phyloP scores from a whole-genome alignment of 2,113 vertebrate genomes.

The Carollia perspicillata region DNA sequence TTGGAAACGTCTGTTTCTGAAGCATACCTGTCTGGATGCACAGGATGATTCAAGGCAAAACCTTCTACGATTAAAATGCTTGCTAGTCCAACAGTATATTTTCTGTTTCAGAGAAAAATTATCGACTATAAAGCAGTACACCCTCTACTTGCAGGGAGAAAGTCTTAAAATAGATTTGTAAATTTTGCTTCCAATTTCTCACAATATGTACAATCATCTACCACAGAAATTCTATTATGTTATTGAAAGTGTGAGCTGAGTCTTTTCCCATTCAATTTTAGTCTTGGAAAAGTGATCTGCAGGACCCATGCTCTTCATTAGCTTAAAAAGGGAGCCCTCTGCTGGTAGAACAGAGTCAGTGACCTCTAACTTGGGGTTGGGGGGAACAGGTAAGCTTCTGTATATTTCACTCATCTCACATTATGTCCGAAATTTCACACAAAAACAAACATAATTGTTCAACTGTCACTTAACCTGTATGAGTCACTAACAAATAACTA shows the following conservation, averaged over 20 bases:
- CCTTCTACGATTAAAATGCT: conserved; percentile 7
- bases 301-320: conserved; percentile 35
- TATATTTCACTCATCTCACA: neutral
- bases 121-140: neutral
- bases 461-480: neutral
- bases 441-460: neutral
- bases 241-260: neutral
- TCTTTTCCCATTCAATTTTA: neutral
- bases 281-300: neutral
- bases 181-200: conserved; percentile 13
- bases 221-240: neutral
- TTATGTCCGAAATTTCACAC: neutral
- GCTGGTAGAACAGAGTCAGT: conserved; percentile 53
- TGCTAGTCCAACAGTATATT: neutral
- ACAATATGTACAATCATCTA: neutral
- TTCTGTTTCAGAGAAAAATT: conserved; percentile 17
- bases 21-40: conserved; percentile 16
- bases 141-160: neutral
- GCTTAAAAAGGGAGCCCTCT: conserved; percentile 80
- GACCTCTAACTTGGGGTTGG: neutral
- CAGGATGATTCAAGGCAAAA: neutral
- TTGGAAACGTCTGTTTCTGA: neutral
- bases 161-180: neutral
- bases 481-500: neutral
- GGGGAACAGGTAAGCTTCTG: neutral